A percentile compares a stretch with the other conserved stretches of the same genome.
These are phyloP conservation scores for Anoura caudifer DNA, from an alignment of 2,113 vertebrate species.

Conservation along the genomic window DNA sequence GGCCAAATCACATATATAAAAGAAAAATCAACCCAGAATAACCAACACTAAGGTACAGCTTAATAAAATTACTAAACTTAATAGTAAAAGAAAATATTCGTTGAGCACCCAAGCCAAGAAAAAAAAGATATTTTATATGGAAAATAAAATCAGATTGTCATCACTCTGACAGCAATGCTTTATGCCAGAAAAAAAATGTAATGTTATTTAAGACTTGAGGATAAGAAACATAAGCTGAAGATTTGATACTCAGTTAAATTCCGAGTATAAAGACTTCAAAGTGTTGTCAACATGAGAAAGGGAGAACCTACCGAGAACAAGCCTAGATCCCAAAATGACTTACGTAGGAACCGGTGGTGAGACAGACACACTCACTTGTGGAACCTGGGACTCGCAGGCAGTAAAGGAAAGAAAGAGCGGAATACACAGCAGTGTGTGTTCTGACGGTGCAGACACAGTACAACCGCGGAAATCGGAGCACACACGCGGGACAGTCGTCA, in stretches of 20 bases:
- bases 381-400: not conserved
- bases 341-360: not conserved
- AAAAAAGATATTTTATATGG: not conserved
- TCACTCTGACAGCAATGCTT: not conserved
- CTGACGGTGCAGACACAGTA: not conserved
- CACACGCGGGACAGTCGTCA: not conserved
- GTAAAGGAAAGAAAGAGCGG: not conserved
- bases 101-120: not conserved
- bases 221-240: not conserved
- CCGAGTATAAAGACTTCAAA: not conserved
- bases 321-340: not conserved
- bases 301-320: not conserved
- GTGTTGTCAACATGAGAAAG: not conserved
- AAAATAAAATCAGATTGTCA: slow-evolving; percentile 15
- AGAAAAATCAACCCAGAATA: not conserved
- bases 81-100: not conserved
- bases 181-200: not conserved
- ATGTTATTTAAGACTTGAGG: not conserved
- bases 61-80: not conserved
- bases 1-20: not conserved
- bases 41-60: not conserved
- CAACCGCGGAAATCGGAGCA: not conserved
- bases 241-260: not conserved
- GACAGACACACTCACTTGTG: not conserved
- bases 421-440: no score